These are phyloP conservation scores for Myocastor coypus DNA, from an alignment of 2,113 vertebrate genomes.

Conservation along the genomic window DNA sequence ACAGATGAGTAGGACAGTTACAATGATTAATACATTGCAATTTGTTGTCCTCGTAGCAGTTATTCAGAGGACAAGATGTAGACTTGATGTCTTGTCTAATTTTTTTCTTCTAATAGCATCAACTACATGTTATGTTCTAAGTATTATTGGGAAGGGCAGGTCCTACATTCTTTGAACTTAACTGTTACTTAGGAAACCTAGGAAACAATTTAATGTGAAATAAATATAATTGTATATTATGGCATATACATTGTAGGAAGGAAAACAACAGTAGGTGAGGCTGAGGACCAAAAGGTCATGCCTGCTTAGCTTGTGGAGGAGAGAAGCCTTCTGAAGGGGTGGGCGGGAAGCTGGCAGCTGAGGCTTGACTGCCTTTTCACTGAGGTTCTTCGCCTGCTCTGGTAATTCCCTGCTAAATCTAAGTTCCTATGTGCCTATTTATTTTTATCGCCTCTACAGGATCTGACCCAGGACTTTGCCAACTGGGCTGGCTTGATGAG, in stretches of 20 bases:
- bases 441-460: not conserved
- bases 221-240: not conserved
- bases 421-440: not conserved
- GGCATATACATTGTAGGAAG: not conserved
- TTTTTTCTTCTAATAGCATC: not conserved
- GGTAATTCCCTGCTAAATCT: not conserved
- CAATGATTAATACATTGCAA: too few relatives aligned
- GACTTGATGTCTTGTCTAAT: too few relatives aligned
- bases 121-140: not conserved
- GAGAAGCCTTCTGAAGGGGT: not conserved
- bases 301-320: not conserved
- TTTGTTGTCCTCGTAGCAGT: too few relatives aligned
- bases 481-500: not conserved
- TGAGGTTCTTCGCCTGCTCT: not conserved
- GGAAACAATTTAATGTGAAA: not conserved
- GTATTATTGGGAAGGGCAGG: not conserved
- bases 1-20: too few relatives aligned
- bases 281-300: not conserved
- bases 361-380: not conserved
- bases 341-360: not conserved
- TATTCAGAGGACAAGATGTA: too few relatives aligned
- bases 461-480: not conserved
- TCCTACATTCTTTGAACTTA: slow-evolving; percentile 1
- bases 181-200: not conserved
- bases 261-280: not conserved